Percentiles rank a stretch among this genome's conserved stretches.
Evolutionary conservation across 1,140 invertebrate species (phyloP).

Genomic region (Steinernema khuongi): DNA sequence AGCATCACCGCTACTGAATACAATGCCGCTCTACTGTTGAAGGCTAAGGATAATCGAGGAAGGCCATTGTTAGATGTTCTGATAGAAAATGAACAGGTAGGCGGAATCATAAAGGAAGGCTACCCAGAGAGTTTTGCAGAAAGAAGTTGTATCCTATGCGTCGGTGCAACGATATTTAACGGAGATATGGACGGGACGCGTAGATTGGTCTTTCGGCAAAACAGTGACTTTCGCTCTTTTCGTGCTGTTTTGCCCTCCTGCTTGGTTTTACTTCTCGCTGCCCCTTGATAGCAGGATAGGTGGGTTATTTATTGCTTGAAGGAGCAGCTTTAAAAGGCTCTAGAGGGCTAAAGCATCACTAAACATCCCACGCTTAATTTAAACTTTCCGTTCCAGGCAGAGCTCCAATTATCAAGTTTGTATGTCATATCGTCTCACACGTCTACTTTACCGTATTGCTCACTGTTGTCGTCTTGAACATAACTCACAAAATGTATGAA

Average conservation of each 20-base stretch:
- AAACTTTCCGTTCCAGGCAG: slow-evolving; percentile 39
- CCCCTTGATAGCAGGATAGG: slow-evolving; percentile 89
- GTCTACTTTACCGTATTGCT: slow-evolving; percentile 91
- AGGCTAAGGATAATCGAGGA: slow-evolving; percentile 81
- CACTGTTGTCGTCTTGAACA: slow-evolving; percentile 61
- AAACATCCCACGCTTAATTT: slow-evolving; percentile 21
- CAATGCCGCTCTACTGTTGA: slow-evolving; percentile 81
- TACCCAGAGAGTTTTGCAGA: slow-evolving; percentile 38
- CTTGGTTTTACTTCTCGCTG: slow-evolving; percentile 92
- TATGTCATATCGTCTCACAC: slow-evolving; percentile 96
- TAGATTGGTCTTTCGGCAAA: slow-evolving; percentile 91
- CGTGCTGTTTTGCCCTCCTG: slow-evolving; percentile 84
- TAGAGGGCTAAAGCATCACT: too few species aligned
- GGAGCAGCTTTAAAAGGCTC: background rate
- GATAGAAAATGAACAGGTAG: slow-evolving; percentile 96
- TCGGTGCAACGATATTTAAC: slow-evolving; percentile 67
- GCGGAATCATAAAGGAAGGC: slow-evolving; percentile 63
- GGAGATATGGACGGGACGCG: slow-evolving; percentile 89
- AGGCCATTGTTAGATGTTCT: slow-evolving; percentile 91
- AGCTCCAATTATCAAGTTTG: slow-evolving; percentile 92
- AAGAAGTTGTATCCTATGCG: slow-evolving; percentile 59
- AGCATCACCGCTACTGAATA: slow-evolving; percentile 86
- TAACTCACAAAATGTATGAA: slow-evolving; percentile 52
- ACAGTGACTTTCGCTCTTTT: slow-evolving; percentile 80
- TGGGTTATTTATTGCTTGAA: slow-evolving; percentile 48